Conservation (phyloP, 2,888 invertebrate genomes). For the Amblyteles armatorius region DNA sequence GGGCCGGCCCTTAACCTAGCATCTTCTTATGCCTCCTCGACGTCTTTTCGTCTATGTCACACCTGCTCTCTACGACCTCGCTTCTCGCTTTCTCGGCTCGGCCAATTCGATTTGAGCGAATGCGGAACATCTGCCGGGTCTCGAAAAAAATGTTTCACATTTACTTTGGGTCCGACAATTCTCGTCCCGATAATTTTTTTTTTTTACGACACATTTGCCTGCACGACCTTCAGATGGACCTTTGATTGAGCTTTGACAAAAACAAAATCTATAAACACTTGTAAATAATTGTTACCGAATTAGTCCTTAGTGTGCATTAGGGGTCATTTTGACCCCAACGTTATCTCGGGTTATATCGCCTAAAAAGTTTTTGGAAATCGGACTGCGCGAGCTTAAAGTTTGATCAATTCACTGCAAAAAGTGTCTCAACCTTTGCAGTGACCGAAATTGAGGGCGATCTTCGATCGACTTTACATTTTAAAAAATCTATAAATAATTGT, state of each 20-base stretch:
- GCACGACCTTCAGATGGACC: neutral
- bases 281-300: too few relatives aligned
- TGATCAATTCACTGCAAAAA: too few relatives aligned
- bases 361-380: too few relatives aligned
- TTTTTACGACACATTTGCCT: neutral
- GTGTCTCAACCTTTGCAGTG: too few relatives aligned
- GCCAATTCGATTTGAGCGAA: neutral
- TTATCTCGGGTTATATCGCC: too few relatives aligned
- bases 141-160: neutral
- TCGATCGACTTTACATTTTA: too few relatives aligned
- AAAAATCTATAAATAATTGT: neutral
- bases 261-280: neutral
- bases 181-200: neutral
- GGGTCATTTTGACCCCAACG: too few relatives aligned
- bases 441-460: too few relatives aligned
- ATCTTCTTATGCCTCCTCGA: neutral
- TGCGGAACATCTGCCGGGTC: neutral
- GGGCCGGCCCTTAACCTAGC: neutral
- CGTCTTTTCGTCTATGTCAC: conserved; percentile 8
- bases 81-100: conserved; percentile 9
- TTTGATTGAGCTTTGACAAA: neutral
- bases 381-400: too few relatives aligned
- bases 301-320: too few relatives aligned
- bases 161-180: neutral
- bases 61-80: conserved; percentile 8